phyloP scores from a whole-genome alignment of 2,888 invertebrate species.

The Archips xylosteana region DNA sequence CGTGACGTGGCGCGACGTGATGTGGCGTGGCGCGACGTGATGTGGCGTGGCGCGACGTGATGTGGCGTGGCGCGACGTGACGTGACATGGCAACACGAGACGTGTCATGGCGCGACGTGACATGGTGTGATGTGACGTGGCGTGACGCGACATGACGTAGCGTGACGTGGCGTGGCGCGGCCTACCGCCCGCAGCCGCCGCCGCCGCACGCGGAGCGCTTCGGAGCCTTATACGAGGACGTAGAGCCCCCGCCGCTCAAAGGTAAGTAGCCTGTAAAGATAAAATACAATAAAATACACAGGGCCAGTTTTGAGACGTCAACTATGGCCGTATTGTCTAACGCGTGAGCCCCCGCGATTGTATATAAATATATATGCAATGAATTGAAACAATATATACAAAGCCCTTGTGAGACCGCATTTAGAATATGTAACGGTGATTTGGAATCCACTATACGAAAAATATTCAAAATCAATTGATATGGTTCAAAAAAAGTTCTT shows the following conservation, averaged over 20 bases:
- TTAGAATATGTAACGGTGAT: no score
- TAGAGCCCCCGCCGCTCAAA: conserved; percentile 62
- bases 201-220: conserved; percentile 71
- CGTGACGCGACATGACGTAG: not conserved
- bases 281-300: not conserved
- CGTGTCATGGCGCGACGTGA: no score
- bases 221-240: conserved; percentile 71
- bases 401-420: no score
- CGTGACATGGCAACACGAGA: not conserved
- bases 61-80: not conserved
- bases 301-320: no score
- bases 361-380: no score
- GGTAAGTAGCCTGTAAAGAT: conserved; percentile 66
- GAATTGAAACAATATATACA: no score
- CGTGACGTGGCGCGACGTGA: not conserved
- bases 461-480: no score
- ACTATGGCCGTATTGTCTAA: no score
- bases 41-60: not conserved
- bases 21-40: not conserved
- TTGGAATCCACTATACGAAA: no score
- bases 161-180: not conserved
- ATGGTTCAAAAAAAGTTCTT: no score
- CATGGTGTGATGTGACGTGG: no score
- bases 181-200: conserved; percentile 73
- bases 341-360: no score